Base-by-base conservation (phyloP, 2,888 invertebrate genomes). In the Tetranychus piercei region DNA sequence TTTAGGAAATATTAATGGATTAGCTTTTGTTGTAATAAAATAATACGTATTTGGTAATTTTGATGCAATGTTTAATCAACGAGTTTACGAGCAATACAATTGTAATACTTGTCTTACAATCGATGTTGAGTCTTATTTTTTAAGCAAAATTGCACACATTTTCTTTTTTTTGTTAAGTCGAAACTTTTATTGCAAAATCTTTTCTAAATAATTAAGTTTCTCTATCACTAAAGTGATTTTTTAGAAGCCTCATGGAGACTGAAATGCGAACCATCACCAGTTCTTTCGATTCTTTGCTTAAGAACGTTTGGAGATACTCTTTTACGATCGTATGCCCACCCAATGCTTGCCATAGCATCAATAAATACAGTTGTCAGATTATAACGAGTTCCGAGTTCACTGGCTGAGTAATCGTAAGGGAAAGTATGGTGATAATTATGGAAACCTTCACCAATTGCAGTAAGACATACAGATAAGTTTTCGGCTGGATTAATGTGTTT, bases 401-500 rank as follows among this genome's bases (percentile, higher is more conserved):
- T 81, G 34, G 83, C 81, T 18, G 81, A 78, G 78, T 84, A 84
- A 78, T 84, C 83, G 70, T 81, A 81, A 9, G 84, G 84, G 77
- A 84, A 84, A 4, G 81, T 81, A 77, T 84, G 84, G 78, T 84
- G 84, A 79, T 82, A 84, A 71, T 75, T 75, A 74, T 78, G 78
- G 70, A 77, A 78, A 9, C 79, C 79, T 74, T 79, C 79, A 1
- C 79, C 83, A 11, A 81, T 79, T 1, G 83, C 82, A 44, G 81
- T 79, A 15, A 82, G 76, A 1, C 81, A 79, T 3, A 83, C 82
- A 5, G 79, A 76, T 6, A 79, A 74, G 78, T 83, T 84, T 78
- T 84, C 82, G 1, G 80, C 80, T 0, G 84, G 83, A 77, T 80
- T 82, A 78, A 83, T 83, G 76, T 81, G 89, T 89, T 86, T 88